Conservation (phyloP, 2,797 vertebrate species). For the Centroberyx gerrardi region DNA sequence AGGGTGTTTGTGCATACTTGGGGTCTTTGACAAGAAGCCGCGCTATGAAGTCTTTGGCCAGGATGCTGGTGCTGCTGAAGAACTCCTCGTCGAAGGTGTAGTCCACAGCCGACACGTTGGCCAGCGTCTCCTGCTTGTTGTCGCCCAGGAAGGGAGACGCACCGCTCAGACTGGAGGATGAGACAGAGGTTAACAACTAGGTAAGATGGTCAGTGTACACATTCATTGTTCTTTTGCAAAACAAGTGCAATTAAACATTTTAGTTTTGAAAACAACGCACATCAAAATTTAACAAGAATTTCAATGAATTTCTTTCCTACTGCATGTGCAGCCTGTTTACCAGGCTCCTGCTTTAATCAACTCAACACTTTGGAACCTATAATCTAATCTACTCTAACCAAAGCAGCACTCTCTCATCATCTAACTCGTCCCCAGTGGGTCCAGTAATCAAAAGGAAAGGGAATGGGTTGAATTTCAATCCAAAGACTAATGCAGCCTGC, state of each 20-base stretch:
- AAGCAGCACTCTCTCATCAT: background rate
- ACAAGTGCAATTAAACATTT: background rate
- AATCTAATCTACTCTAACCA: background rate
- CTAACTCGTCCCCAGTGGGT: no score
- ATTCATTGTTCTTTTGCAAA: background rate
- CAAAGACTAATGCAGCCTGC: background rate
- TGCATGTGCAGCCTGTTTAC: background rate
- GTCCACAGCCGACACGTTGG: conserved; percentile 97
- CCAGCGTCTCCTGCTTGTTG: conserved; percentile 97
- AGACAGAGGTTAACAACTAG: background rate
- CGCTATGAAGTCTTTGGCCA: conserved; percentile 98
- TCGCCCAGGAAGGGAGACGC: conserved; percentile 98
- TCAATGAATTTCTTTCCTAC: background rate
- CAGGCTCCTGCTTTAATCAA: background rate
- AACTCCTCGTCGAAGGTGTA: conserved; percentile 98
- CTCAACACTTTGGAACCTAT: background rate
- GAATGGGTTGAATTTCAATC: conserved; percentile 10
- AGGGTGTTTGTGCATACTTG: conserved; percentile 87
- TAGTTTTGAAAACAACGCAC: no score
- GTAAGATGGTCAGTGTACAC: background rate
- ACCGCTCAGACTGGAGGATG: conserved; percentile 90
- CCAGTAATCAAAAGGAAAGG: background rate
- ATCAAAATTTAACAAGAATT: accelerated
- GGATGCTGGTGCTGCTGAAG: conserved; percentile 93
- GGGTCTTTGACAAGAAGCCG: conserved; percentile 97